Evolutionary conservation across 2,797 vertebrate genomes (phyloP), one percentile per base, ranked within the genome.

Genomic region (Sebastes kiyomatsui): DNA sequence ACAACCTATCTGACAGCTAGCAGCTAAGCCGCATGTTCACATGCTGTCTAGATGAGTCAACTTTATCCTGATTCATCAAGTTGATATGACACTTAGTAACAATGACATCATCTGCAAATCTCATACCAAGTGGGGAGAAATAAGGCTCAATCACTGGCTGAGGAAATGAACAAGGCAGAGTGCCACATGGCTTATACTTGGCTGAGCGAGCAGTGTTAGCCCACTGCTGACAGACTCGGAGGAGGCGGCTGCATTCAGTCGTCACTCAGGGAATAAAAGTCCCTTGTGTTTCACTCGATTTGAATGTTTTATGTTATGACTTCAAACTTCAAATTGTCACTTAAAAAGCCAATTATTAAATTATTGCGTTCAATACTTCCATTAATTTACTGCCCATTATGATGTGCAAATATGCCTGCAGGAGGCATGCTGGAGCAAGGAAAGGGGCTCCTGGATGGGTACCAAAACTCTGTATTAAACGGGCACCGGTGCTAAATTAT

Each of bases 81-180:
- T 59, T 67, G 54, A 72, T 74, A 10, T 60, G 56, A 75, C 62
- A 76, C 67, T 86, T 66, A 38, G 59, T 71, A 83, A 81, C 75
- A 79, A 75, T 86, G 69, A 84, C 85, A 85, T 87, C 81, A 81
- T 82, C 64, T 69, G 75, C 25, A 77, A 80, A 78, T 81, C 79
- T 83, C 56, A 59, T 62, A 73, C 49, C 54, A 64, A 80, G 60
- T 11, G 42, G 62, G 62, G 77, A 82, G 61, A 72, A 81, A 81
- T 16, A 52, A 52, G 78, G 83, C 79, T 87, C 72, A 62, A 61
- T 83, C 55, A 32, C 70, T 78, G 78, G 80, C 84, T 67, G 70
- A 72, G 61, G 77, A 89, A 87, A 84, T 30, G 67, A 82, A 59
- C 74, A 27, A 73, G 83, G 62, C 82, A 61, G n/a, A 32, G 64